Conservation (phyloP, 2,113 vertebrate species). For the Jacana jacana region DNA sequence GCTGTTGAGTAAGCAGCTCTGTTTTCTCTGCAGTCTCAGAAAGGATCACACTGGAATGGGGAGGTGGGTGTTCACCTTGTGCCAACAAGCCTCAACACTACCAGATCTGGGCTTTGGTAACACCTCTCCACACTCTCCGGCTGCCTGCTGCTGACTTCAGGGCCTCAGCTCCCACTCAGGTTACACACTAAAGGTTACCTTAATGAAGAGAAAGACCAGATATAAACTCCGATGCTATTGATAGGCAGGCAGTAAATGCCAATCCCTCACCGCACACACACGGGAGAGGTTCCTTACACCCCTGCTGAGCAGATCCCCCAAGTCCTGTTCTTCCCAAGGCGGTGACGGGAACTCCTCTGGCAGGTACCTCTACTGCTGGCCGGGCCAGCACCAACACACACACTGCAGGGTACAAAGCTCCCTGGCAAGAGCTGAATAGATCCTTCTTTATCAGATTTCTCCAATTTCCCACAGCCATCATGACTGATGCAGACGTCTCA, state of each 20-base stretch:
- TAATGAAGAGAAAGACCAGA: neutral
- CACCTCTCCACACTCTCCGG: neutral
- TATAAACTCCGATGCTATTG: neutral
- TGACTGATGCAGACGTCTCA: neutral
- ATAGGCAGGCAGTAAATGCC: neutral
- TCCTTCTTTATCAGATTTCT: neutral
- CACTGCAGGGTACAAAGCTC: neutral
- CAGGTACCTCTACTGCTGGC: neutral
- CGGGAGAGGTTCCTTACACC: neutral
- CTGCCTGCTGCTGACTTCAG: neutral
- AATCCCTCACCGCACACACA: neutral
- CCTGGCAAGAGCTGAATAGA: neutral
- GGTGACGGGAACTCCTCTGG: neutral
- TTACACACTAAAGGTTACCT: neutral
- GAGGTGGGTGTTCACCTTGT: neutral
- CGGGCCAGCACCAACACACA: neutral
- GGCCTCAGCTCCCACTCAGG: neutral
- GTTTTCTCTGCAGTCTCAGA: neutral
- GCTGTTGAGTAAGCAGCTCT: conserved; percentile 31
- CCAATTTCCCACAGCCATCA: neutral
- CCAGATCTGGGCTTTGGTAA: neutral
- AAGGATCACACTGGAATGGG: neutral
- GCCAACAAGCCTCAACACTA: neutral
- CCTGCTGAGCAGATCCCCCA: neutral
- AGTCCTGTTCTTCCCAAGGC: neutral